Evolutionary conservation across 2,888 invertebrate species (phyloP).

Genomic region (Troides helena): DNA sequence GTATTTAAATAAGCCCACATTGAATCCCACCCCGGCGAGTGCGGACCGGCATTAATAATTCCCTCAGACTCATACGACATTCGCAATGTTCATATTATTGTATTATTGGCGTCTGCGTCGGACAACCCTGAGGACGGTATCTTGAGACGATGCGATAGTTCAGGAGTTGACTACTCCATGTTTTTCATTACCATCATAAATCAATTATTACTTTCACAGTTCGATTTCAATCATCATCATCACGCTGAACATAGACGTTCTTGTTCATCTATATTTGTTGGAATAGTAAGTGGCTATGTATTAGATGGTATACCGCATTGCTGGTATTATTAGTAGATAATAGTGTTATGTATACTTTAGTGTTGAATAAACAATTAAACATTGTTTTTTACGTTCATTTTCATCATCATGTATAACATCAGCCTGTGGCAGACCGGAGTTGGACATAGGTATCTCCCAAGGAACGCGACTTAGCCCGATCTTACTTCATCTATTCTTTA

Average conservation of each 20-base stretch:
- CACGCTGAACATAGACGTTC: not conserved
- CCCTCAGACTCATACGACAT: constrained; percentile 76
- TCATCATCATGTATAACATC: too few species aligned
- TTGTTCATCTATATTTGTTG: too few species aligned
- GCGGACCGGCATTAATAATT: constrained; percentile 73
- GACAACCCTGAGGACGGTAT: constrained; percentile 65
- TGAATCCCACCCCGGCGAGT: constrained; percentile 45
- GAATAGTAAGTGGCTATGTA: too few species aligned
- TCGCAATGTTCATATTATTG: constrained; percentile 68
- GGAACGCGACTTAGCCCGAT: too few species aligned
- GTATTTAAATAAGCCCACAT: constrained; percentile 64
- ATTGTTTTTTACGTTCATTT: too few species aligned
- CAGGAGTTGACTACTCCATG: constrained; percentile 42
- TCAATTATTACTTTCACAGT: not conserved
- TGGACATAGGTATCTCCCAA: too few species aligned
- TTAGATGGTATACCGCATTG: too few species aligned
- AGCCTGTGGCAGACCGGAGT: too few species aligned
- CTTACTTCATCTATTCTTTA: too few species aligned
- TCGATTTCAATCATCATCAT: not conserved
- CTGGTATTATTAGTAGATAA: too few species aligned
- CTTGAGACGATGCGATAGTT: constrained; percentile 61
- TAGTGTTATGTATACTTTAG: too few species aligned
- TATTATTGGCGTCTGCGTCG: constrained; percentile 67
- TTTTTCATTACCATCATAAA: not conserved
- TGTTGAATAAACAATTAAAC: too few species aligned